phyloP scores from a whole-genome alignment of 53 echinoderm and acorn worm genomes.

The Apostichopus leukothele region DNA sequence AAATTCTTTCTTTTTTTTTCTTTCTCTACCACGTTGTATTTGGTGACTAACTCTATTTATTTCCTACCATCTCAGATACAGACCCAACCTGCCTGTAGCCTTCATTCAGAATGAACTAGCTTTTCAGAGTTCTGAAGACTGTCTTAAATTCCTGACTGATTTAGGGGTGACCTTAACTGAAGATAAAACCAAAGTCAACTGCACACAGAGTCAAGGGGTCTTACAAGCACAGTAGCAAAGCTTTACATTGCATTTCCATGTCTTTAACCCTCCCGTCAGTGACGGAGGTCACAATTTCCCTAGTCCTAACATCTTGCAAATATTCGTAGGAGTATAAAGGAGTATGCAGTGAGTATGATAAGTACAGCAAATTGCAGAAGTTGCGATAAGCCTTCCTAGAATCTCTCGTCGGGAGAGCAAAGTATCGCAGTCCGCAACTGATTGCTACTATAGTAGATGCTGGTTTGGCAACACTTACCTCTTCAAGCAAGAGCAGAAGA shows the following conservation, averaged over 20 bases:
- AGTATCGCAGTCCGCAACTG: no score
- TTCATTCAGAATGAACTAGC: slow-evolving; percentile 81
- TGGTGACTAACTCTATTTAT: slow-evolving; percentile 45
- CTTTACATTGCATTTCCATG: slow-evolving; percentile 41
- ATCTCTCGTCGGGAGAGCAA: no score
- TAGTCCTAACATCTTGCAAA: slow-evolving; percentile 3
- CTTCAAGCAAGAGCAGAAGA: no score
- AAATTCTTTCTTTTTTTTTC: neutral
- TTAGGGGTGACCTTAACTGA: slow-evolving; percentile 64
- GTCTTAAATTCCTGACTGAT: slow-evolving; percentile 76
- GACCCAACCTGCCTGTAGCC: slow-evolving; percentile 76
- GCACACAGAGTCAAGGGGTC: slow-evolving; percentile 70
- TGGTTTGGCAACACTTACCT: no score
- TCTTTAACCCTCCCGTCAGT: neutral
- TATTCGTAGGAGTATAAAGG: neutral
- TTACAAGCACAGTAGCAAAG: slow-evolving; percentile 19
- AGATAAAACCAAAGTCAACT: slow-evolving; percentile 79
- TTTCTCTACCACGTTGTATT: neutral
- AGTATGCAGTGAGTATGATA: no score
- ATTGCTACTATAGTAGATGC: no score
- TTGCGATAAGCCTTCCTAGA: no score
- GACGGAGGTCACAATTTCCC: neutral
- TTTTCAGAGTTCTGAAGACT: slow-evolving; percentile 74
- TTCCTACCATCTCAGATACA: slow-evolving; percentile 70
- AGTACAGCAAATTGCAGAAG: no score